phyloP scores from a whole-genome alignment of 2,888 invertebrate species.

The Ophioninae sp. region DNA sequence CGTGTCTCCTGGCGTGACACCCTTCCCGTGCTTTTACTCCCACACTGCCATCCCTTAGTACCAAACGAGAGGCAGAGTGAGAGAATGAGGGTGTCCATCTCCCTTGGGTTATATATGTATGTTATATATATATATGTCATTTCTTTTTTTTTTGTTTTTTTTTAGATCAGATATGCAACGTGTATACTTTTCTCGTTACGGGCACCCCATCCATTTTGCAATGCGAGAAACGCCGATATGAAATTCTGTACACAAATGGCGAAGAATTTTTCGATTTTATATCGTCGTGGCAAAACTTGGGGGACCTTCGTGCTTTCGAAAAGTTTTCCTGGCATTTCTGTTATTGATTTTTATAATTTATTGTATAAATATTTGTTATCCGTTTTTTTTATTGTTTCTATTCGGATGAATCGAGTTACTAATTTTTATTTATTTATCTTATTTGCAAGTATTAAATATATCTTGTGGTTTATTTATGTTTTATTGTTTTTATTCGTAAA shows the following conservation, averaged over 20 bases:
- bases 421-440: too few species aligned
- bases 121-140: conserved; percentile 4
- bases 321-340: too few species aligned
- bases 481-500: too few species aligned
- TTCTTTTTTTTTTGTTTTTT: conserved; percentile 40
- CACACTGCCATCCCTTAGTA: conserved; percentile 73
- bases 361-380: too few species aligned
- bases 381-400: background rate
- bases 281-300: conserved; percentile 5
- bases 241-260: conserved; percentile 2
- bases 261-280: conserved; percentile 24
- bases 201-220: conserved; percentile 24
- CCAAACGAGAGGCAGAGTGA: conserved; percentile 39
- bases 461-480: too few species aligned
- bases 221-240: conserved; percentile 5
- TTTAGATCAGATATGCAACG: conserved; percentile 49
- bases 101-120: too few species aligned
- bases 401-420: background rate
- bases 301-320: background rate
- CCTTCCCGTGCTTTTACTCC: conserved; percentile 73
- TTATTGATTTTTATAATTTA: too few species aligned
- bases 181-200: conserved; percentile 48
- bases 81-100: conserved; percentile 47
- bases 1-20: conserved; percentile 78
- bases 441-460: too few species aligned